phyloP scores from a whole-genome alignment of 2,888 invertebrate species.

The Diarsia rubi region DNA sequence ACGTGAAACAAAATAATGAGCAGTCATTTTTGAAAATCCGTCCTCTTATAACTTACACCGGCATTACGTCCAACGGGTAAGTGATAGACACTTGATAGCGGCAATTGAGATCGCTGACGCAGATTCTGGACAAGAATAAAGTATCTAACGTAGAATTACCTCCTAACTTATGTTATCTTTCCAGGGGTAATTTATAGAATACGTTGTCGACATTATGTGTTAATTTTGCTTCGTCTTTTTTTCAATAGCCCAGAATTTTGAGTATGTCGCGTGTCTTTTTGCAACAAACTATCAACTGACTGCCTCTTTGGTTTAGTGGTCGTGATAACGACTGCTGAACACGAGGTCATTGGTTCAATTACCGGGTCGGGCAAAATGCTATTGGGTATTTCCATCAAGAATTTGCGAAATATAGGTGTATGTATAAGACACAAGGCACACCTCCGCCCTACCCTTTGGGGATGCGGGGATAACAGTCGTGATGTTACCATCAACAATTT shows the following conservation, averaged over 20 bases:
- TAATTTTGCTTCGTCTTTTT: background rate
- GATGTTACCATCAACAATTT: background rate
- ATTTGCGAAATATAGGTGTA: too few species aligned
- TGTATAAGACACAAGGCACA: too few species aligned
- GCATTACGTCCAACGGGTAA: slow-evolving; percentile 61
- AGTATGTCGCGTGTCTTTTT: background rate
- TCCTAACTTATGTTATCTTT: slow-evolving; percentile 31
- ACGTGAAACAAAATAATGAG: too few species aligned
- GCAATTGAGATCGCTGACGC: slow-evolving; percentile 67
- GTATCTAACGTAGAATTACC: slow-evolving; percentile 43
- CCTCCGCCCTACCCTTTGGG: too few species aligned
- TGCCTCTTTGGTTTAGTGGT: too few species aligned
- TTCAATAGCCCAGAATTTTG: background rate
- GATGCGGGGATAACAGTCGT: too few species aligned
- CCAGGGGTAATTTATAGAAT: slow-evolving; percentile 15
- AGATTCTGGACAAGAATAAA: slow-evolving; percentile 41
- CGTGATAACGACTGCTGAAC: too few species aligned
- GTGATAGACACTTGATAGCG: slow-evolving; percentile 66
- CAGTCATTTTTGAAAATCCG: background rate
- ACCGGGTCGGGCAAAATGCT: too few species aligned
- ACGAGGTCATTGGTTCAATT: too few species aligned
- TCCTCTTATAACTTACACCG: slow-evolving; percentile 55
- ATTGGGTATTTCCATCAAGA: too few species aligned
- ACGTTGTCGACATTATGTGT: background rate
- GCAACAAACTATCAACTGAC: background rate